Conservation (phyloP, 2,113 vertebrate species). For the Onychorhynchus coronatus region DNA sequence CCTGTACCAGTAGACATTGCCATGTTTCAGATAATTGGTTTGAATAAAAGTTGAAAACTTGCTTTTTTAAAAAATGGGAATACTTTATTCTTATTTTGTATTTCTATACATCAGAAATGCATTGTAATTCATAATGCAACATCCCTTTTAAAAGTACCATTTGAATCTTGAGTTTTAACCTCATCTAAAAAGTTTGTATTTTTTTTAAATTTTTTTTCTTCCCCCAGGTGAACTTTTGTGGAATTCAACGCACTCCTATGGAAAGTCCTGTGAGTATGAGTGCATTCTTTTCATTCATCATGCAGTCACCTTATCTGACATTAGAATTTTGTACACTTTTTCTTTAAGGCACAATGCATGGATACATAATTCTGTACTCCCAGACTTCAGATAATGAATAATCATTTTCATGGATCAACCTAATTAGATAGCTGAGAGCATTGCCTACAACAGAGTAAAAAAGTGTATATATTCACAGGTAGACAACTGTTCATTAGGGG, state of each 20-base stretch:
- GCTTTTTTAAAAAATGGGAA: background rate
- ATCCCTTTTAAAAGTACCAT: background rate
- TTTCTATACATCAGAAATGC: background rate
- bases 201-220: background rate
- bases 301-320: background rate
- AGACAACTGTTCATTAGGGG: conserved; percentile 52
- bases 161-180: background rate
- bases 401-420: conserved; percentile 36
- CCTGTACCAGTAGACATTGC: background rate
- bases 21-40: background rate
- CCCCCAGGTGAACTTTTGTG: background rate
- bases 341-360: background rate
- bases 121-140: background rate
- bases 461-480: conserved; percentile 32
- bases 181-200: background rate
- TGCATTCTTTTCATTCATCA: background rate
- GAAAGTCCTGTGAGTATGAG: background rate
- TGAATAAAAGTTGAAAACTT: background rate
- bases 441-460: conserved; percentile 14
- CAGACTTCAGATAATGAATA: conserved; percentile 45
- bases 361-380: background rate
- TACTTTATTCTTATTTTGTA: background rate
- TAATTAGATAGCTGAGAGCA: conserved; percentile 45
- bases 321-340: background rate
- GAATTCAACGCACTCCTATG: background rate